Percentiles rank a stretch among this genome's conserved stretches.
These are phyloP conservation scores for Falco novaeseelandiae DNA, from an alignment of 2,797 vertebrate species.

Conservation along the genomic window DNA sequence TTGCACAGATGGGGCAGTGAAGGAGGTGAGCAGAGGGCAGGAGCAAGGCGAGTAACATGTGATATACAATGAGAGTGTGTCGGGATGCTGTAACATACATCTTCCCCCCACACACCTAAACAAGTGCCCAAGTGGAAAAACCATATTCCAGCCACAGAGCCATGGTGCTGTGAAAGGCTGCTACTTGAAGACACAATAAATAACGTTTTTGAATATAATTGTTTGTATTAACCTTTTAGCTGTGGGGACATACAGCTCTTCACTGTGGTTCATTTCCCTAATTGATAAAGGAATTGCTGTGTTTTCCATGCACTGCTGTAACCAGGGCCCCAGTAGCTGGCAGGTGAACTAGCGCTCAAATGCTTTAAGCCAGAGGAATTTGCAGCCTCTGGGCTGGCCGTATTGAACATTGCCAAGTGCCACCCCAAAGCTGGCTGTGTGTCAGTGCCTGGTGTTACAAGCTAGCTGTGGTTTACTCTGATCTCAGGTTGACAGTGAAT, in stretches of 20 bases:
- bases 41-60: background rate
- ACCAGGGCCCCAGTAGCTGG: background rate
- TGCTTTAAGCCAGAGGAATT: background rate
- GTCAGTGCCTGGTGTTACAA: background rate
- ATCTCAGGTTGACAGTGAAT: background rate
- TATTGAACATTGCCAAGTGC: background rate
- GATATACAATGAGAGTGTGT: slow-evolving; percentile 52
- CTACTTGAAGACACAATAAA: slow-evolving; percentile 53
- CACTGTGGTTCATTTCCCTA: background rate
- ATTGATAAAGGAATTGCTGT: background rate
- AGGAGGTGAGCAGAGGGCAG: slow-evolving; percentile 54
- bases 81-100: slow-evolving; percentile 13
- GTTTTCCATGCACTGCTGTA: background rate
- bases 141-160: slow-evolving; percentile 22
- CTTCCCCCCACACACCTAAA: slow-evolving; percentile 28
- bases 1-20: slow-evolving; percentile 52
- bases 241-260: background rate
- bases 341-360: background rate
- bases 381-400: background rate
- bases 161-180: background rate
- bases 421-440: background rate
- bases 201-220: background rate
- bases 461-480: background rate
- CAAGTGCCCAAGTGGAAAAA: slow-evolving; percentile 47
- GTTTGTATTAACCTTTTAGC: background rate